Conservation (phyloP, 1,140 invertebrate genomes). For the Mizuhopecten yessoensis region DNA sequence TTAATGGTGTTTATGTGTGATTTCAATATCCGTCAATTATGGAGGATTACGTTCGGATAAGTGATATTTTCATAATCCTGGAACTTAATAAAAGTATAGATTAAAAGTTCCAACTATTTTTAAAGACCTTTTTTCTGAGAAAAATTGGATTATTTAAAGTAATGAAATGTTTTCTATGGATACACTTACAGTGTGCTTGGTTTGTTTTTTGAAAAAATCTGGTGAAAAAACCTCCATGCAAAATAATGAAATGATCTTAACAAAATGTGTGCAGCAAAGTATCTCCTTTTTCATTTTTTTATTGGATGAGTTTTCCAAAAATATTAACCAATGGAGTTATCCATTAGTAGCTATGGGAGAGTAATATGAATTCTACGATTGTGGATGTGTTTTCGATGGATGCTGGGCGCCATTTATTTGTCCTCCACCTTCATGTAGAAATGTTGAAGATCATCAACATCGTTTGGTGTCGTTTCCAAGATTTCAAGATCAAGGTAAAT, state of each 20-base stretch:
- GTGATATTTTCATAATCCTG: no score
- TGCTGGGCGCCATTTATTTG: conserved; percentile 77
- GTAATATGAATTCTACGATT: conserved; percentile 39
- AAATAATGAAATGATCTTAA: neutral
- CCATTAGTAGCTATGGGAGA: neutral
- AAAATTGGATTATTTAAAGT: no score
- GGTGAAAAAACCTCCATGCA: no score
- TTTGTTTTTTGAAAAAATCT: no score
- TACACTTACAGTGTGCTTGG: no score
- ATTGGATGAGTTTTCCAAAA: neutral
- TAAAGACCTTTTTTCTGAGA: no score
- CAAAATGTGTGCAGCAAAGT: neutral
- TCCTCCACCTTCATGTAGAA: conserved; percentile 80
- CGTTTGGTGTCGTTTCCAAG: conserved; percentile 80
- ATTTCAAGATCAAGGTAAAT: conserved; percentile 79
- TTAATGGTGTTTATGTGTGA: no score
- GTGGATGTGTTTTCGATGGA: conserved; percentile 68
- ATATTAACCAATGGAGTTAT: neutral
- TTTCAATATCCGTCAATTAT: no score
- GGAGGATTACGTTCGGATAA: no score
- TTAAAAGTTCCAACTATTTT: no score
- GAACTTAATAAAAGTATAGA: no score
- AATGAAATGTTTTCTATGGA: no score
- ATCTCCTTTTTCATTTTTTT: neutral
- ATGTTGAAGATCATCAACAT: conserved; percentile 81